Conservation (phyloP, 2,113 vertebrate genomes). For the Herpetotheres cachinnans region DNA sequence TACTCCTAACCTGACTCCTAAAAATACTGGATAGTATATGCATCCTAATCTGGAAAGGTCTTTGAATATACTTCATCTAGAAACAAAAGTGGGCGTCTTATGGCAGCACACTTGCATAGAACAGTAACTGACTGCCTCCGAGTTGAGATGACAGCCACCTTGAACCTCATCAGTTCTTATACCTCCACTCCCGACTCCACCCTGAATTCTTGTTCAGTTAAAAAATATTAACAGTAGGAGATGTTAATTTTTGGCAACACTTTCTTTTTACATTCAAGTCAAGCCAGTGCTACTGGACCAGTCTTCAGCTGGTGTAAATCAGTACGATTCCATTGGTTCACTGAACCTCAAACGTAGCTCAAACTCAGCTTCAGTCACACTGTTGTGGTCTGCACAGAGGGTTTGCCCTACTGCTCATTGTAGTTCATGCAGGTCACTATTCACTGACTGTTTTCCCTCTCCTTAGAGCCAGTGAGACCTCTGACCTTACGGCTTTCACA, state of each 20-base stretch:
- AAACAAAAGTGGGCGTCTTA: neutral
- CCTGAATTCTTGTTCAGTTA: neutral
- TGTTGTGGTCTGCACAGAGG: neutral
- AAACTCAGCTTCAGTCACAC: neutral
- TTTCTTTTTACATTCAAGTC: neutral
- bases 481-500: neutral
- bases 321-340: neutral
- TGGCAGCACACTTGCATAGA: neutral
- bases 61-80: neutral
- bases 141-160: neutral
- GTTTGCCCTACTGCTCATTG: neutral
- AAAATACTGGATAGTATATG: neutral
- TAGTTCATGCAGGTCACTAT: neutral
- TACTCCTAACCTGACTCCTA: neutral
- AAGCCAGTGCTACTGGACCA: neutral
- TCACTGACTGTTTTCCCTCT: neutral
- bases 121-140: neutral
- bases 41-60: neutral
- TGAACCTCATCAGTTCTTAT: neutral
- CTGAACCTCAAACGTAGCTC: neutral
- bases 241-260: neutral
- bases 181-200: accelerated
- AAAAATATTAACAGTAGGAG: neutral
- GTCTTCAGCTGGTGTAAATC: neutral
- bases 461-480: neutral